A percentile compares a stretch with the other conserved stretches of the same genome.
Conservation (phyloP, 2,797 vertebrate genomes). For the Tympanoctomys barrerae region DNA sequence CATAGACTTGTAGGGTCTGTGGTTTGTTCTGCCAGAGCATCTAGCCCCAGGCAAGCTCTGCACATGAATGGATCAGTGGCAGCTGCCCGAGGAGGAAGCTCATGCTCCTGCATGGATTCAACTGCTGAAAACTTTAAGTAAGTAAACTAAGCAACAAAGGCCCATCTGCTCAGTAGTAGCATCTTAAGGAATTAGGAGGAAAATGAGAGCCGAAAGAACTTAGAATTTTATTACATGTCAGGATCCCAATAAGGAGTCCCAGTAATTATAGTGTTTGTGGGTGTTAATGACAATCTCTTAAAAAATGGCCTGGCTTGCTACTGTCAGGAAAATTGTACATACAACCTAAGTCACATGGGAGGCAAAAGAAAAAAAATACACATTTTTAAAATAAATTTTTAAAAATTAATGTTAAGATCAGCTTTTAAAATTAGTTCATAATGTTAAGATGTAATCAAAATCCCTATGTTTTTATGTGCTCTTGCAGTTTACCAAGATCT, state of each 20-base stretch:
- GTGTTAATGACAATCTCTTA: constrained; percentile 32
- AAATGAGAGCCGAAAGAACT: constrained; percentile 50
- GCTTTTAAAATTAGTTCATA: constrained; percentile 15
- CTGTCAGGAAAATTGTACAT: not conserved
- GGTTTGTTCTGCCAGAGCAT: not conserved
- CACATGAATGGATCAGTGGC: not conserved
- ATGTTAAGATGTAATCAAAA: constrained; percentile 14
- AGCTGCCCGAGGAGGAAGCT: not conserved
- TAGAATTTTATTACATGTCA: constrained; percentile 54
- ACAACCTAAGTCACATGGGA: constrained; percentile 28
- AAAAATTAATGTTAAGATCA: not conserved
- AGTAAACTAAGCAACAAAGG: not conserved
- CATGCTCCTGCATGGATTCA: not conserved
- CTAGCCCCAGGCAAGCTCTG: not conserved
- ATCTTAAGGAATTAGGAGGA: not conserved
- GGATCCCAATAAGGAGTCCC: not conserved
- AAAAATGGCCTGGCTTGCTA: not conserved
- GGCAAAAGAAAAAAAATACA: not conserved
- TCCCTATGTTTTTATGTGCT: not conserved
- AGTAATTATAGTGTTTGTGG: not conserved
- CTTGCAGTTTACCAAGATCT: not conserved
- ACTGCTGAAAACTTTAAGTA: not conserved
- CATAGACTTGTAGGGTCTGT: not conserved
- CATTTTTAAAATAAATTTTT: not conserved
- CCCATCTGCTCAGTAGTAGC: not conserved